Conservation (phyloP, 2,797 vertebrate genomes). For the Gymnoscopelus braueri region DNA sequence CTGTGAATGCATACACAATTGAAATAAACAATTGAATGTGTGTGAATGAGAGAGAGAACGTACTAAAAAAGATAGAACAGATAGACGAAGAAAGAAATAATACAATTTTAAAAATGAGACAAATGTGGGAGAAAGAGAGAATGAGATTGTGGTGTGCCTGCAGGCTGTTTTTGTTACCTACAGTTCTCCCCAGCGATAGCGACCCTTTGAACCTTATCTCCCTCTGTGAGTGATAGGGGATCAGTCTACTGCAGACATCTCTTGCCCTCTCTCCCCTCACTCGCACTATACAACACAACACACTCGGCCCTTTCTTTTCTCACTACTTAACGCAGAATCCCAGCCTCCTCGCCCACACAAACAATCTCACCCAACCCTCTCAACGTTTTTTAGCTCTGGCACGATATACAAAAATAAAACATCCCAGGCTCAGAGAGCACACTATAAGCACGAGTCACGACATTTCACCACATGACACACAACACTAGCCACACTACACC, state of each 20-base stretch:
- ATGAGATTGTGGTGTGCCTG: conserved; percentile 9
- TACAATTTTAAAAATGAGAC: not conserved
- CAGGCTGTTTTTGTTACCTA: conserved; percentile 31
- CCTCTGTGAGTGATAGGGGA: conserved; percentile 26
- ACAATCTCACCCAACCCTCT: not conserved
- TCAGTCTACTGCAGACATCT: conserved; percentile 11
- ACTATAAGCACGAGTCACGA: no score
- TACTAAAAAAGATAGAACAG: not conserved
- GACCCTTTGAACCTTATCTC: conserved; percentile 48
- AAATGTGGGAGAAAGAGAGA: not conserved
- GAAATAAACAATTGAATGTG: not conserved
- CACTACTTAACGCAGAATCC: not conserved
- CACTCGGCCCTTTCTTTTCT: not conserved
- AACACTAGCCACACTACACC: no score
- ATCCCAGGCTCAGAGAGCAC: no score
- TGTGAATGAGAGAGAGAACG: not conserved
- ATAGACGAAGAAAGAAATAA: not conserved
- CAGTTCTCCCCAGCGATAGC: conserved; percentile 27
- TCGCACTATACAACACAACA: conserved; percentile 13
- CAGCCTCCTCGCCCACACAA: no score
- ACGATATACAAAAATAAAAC: not conserved
- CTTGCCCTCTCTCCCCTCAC: conserved; percentile 6
- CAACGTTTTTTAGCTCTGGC: not conserved
- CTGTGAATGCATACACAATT: not conserved
- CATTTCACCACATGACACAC: no score